Base-by-base conservation (phyloP, 2,888 invertebrate species). In the Electrophaes corylata region DNA sequence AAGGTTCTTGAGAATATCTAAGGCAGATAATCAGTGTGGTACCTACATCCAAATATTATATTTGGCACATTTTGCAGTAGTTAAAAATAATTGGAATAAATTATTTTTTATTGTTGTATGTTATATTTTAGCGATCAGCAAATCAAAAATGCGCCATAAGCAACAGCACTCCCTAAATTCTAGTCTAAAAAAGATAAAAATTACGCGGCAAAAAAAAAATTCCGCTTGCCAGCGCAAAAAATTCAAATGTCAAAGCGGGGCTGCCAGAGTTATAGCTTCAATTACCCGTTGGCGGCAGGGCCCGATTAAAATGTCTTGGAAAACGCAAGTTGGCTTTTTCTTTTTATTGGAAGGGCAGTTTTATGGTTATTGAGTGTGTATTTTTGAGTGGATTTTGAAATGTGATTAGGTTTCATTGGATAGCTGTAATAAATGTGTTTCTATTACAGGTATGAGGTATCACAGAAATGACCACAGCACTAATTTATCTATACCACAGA, bases 231-330 rank as follows among this genome's bases (percentile, higher is more conserved):
- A 76, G 82, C 77, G 81, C 68, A 66, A 88, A 83, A 85, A 86
- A 88, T 78, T 83, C 84, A 90, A 91, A 91, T 90, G 91, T 91
- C 91, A 89, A 88, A 88, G 73, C 79, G 85, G 88, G 89, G 88
- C 76, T 83, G 86, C 85, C 83, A 88, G 86, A 91, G 81, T 90
- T 90, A 91, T 91, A 75, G 83, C 83, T 86, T 83, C 91, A 91
- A 91, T 91, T 91, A 91, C 83, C 75, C 73, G 47, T 53, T 66
- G 70, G 75, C 74, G 78, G 77, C 71, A 71, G 74, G 74, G 73
- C 80, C 73, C 86, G 87, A 89, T 91, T 90, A 90, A 89, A 88
- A 88, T 88, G 84, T 88, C 87, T 88, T 86, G 82, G 79, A 60
- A 56, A 59, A 47, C 80, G 80, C 86, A 74, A 79, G 75, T 68